These are phyloP conservation scores for Aleiodes alternator DNA, from an alignment of 2,888 invertebrate genomes.

Conservation along the genomic window DNA sequence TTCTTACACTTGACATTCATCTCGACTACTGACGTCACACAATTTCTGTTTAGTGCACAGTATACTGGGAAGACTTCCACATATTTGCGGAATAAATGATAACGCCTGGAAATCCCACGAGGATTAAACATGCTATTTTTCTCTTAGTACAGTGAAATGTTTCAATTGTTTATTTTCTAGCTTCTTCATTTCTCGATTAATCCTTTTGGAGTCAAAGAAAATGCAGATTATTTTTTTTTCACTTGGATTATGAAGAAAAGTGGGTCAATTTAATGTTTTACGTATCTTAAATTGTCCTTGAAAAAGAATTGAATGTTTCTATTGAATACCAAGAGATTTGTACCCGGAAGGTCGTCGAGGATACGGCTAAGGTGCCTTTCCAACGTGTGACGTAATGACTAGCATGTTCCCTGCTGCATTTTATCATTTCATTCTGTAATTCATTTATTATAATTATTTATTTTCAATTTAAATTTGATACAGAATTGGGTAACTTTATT, in stretches of 20 bases:
- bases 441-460: neutral
- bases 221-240: neutral
- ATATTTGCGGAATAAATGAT: neutral
- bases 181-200: no score
- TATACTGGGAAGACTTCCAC: neutral
- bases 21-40: conserved; percentile 10
- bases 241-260: neutral
- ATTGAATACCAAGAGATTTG: neutral
- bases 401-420: neutral
- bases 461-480: neutral
- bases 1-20: conserved; percentile 7
- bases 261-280: conserved; percentile 25
- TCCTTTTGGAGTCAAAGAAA: no score
- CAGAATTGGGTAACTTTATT: neutral
- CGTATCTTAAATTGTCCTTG: conserved; percentile 7
- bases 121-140: neutral
- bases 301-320: conserved; percentile 25
- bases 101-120: conserved; percentile 1
- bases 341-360: conserved; percentile 26
- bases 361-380: conserved; percentile 10
- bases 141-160: no score
- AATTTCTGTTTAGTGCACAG: neutral
- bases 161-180: no score
- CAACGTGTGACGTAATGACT: conserved; percentile 13
- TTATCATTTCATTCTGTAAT: neutral